A percentile compares a stretch with the other conserved stretches of the same genome.
These are phyloP conservation scores for Phoeniculus purpureus DNA, from an alignment of 2,797 vertebrate genomes.

Conservation along the genomic window DNA sequence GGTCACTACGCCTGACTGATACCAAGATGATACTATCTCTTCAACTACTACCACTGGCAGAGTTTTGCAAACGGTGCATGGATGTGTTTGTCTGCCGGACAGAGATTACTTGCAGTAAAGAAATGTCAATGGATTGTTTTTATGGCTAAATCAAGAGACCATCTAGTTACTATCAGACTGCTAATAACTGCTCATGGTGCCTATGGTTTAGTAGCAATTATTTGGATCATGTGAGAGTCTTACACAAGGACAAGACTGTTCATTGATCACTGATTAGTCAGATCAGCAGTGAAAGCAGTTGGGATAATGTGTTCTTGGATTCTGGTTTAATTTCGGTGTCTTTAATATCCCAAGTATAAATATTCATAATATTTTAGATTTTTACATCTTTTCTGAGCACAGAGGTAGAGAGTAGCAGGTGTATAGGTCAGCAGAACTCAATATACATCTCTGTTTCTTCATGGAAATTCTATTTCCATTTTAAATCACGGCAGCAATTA, in stretches of 20 bases:
- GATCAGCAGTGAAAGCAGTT: background rate
- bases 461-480: background rate
- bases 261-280: background rate
- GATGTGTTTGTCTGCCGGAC: background rate
- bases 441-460: background rate
- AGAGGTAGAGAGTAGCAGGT: background rate
- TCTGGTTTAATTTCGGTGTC: background rate
- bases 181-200: background rate
- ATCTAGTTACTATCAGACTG: background rate
- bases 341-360: background rate
- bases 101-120: background rate
- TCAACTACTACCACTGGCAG: background rate
- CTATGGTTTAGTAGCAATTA: background rate
- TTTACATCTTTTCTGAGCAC: background rate
- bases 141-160: background rate
- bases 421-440: background rate
- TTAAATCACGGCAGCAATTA: background rate
- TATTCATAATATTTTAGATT: background rate
- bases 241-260: background rate
- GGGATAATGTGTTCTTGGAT: background rate
- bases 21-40: background rate
- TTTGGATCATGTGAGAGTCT: background rate
- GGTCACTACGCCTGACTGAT: background rate
- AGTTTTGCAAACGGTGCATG: background rate
- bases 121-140: background rate